These are phyloP conservation scores for Cremastinae sp. DNA, from an alignment of 2,888 invertebrate genomes.

Conservation along the genomic window DNA sequence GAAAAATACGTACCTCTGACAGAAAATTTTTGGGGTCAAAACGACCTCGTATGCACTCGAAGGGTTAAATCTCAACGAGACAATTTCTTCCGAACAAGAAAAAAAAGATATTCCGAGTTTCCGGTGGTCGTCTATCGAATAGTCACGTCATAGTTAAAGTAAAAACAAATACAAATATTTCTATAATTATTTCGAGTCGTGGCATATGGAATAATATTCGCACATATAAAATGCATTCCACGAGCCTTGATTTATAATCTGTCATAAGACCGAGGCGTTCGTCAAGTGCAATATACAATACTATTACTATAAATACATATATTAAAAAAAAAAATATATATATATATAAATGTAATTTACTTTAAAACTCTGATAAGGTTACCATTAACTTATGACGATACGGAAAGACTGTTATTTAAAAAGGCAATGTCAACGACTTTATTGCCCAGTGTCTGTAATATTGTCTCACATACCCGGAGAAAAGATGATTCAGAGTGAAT, in stretches of 20 bases:
- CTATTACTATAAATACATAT: background rate
- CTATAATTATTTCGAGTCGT: constrained; percentile 57
- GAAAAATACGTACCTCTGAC: too few species aligned
- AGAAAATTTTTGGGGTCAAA: too few species aligned
- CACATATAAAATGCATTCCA: constrained; percentile 33
- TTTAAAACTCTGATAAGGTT: constrained; percentile 54
- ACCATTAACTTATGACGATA: constrained; percentile 62
- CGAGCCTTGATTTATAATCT: constrained; percentile 52
- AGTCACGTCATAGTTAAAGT: constrained; percentile 52
- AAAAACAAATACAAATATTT: constrained; percentile 45
- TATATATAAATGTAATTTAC: constrained; percentile 49
- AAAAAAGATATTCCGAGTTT: constrained; percentile 46
- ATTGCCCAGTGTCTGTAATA: constrained; percentile 68
- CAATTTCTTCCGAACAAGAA: background rate
- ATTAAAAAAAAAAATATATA: constrained; percentile 43
- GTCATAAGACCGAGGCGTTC: constrained; percentile 42
- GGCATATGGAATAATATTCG: constrained; percentile 53
- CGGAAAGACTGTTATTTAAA: constrained; percentile 65
- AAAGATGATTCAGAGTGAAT: too few species aligned
- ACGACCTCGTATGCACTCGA: too few species aligned
- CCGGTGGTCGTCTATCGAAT: constrained; percentile 39
- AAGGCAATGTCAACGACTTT: constrained; percentile 64
- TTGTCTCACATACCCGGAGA: constrained; percentile 30
- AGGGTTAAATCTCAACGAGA: too few species aligned
- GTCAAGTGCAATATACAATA: constrained; percentile 56